Conservation (phyloP, 2,888 invertebrate species). For the Harmothoe impar region DNA sequence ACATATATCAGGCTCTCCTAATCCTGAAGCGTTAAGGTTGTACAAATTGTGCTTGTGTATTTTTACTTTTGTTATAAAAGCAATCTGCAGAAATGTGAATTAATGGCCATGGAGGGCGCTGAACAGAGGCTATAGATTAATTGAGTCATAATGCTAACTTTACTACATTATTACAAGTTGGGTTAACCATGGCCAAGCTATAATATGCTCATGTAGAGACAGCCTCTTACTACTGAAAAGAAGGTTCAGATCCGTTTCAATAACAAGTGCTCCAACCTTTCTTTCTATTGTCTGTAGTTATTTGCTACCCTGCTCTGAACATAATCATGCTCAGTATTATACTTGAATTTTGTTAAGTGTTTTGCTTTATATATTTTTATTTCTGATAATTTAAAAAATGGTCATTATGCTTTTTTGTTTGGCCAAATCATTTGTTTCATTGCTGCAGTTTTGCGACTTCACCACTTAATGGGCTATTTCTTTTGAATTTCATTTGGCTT, state of each 20-base stretch:
- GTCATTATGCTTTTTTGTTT: not conserved
- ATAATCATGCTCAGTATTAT: not conserved
- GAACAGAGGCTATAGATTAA: not conserved
- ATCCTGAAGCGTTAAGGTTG: too few relatives aligned
- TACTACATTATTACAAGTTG: not conserved
- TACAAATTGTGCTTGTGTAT: not conserved
- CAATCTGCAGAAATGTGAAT: conserved; percentile 52
- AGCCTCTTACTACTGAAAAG: not conserved
- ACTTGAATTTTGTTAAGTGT: not conserved
- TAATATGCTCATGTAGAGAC: not conserved
- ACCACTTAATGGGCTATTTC: too few relatives aligned
- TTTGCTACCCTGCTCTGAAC: conserved; percentile 2
- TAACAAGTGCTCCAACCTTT: not conserved
- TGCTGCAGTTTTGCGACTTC: not conserved
- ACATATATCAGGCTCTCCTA: too few relatives aligned
- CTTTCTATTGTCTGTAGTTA: not conserved
- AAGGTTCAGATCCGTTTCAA: not conserved
- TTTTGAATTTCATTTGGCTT: too few relatives aligned
- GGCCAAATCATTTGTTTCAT: not conserved
- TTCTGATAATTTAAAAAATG: not conserved
- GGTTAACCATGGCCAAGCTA: conserved; percentile 29
- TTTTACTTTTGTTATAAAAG: conserved; percentile 20
- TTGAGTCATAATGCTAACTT: conserved; percentile 8
- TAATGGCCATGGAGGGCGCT: not conserved
- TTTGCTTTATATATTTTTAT: not conserved